Evolutionary conservation across 2,797 vertebrate species (phyloP).

Genomic region (Chlorospingus semifuscus): DNA sequence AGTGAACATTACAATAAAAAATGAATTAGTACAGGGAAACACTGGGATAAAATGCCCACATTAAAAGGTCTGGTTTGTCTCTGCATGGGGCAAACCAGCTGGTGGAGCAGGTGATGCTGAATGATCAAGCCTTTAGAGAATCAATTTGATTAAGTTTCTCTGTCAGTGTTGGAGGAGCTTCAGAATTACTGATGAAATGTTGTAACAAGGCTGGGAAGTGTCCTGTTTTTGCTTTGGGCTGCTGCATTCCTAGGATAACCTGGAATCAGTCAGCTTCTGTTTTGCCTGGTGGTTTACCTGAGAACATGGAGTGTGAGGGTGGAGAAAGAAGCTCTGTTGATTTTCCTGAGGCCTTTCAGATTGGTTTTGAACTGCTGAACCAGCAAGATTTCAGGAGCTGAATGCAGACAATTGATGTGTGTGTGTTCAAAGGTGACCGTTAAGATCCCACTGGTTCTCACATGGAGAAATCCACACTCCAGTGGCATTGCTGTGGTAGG

Average conservation of each 20-base stretch:
- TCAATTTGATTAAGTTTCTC: neutral
- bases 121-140: neutral
- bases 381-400: neutral
- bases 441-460: neutral
- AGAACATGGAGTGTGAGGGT: neutral
- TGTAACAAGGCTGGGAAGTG: neutral
- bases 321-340: neutral
- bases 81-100: neutral
- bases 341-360: neutral
- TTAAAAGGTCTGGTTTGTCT: neutral
- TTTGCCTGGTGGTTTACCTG: neutral
- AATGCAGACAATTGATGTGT: neutral
- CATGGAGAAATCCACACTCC: rapidly evolving
- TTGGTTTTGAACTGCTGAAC: neutral
- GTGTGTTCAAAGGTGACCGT: neutral
- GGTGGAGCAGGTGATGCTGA: neutral
- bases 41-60: neutral
- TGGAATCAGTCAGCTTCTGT: neutral
- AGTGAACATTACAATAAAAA: neutral
- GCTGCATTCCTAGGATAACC: neutral
- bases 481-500: neutral
- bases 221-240: neutral
- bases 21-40: neutral
- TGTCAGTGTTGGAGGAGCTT: neutral
- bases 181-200: neutral